Percentiles rank a stretch among this genome's conserved stretches.
Conservation (phyloP, 2,797 vertebrate genomes). For the Aphelocoma californica region DNA sequence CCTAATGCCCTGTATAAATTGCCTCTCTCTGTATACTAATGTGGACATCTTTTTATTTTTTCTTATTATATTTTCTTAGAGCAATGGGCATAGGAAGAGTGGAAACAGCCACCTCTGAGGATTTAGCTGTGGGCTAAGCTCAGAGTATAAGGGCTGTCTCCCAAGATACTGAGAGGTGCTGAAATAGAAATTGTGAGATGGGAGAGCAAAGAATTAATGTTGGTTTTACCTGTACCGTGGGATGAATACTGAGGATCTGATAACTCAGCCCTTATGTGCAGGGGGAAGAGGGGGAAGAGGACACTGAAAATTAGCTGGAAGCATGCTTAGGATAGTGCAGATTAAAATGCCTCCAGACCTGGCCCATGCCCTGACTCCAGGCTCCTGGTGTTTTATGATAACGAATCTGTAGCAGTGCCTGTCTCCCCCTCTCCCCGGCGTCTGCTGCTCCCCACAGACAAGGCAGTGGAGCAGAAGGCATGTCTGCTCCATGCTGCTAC, state of each 20-base stretch:
- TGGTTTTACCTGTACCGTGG: background rate
- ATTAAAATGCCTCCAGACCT: background rate
- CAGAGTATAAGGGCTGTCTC: background rate
- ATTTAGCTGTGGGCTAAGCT: background rate
- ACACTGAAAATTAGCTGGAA: background rate
- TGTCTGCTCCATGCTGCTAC: slow-evolving; percentile 24
- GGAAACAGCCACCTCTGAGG: background rate
- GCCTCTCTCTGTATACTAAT: slow-evolving; percentile 49
- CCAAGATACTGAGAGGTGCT: background rate
- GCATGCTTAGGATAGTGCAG: background rate
- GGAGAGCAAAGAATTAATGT: slow-evolving; percentile 2
- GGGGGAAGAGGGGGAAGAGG: background rate
- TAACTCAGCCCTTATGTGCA: background rate
- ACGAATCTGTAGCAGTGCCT: background rate
- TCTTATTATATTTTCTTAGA: background rate
- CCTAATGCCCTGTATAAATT: slow-evolving; percentile 60
- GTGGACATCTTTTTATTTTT: background rate
- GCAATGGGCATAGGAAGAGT: background rate
- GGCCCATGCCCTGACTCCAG: background rate
- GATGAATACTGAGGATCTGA: background rate
- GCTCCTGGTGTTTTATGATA: background rate
- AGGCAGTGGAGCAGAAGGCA: slow-evolving; percentile 36
- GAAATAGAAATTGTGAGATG: background rate
- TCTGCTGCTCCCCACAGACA: slow-evolving; percentile 41
- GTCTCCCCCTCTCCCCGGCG: background rate